These are phyloP conservation scores for Acanthurus lineatus DNA, from an alignment of 2,797 vertebrate genomes.

Conservation along the genomic window DNA sequence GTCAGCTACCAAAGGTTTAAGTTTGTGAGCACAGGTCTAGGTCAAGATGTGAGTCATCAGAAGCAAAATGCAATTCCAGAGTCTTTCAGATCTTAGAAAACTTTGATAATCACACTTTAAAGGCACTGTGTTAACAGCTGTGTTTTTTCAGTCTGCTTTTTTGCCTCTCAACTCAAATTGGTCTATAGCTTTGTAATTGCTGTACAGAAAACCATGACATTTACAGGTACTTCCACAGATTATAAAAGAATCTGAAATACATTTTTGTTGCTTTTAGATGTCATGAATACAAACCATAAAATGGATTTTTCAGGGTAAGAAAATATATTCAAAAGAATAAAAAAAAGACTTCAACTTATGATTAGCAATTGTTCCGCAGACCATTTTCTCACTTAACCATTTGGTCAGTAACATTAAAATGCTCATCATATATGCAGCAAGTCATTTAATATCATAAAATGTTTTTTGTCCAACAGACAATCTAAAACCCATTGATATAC, in stretches of 20 bases:
- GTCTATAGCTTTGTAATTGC: not conserved
- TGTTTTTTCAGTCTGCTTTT: not conserved
- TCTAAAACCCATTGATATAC: not conserved
- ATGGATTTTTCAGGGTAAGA: not conserved
- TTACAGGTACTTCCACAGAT: too few relatives aligned
- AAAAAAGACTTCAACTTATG: not conserved
- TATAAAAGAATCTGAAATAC: too few relatives aligned
- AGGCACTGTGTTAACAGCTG: not conserved
- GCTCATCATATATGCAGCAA: not conserved
- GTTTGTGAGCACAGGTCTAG: too few relatives aligned
- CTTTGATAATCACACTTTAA: not conserved
- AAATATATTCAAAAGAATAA: not conserved
- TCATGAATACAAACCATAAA: not conserved
- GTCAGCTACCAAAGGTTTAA: not conserved
- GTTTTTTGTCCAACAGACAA: not conserved
- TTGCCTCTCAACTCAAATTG: not conserved
- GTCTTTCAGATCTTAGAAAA: not conserved
- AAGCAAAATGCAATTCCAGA: not conserved
- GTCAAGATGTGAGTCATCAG: not conserved
- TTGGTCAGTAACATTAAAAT: not conserved
- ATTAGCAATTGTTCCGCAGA: not conserved
- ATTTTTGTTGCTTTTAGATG: not conserved
- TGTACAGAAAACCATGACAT: not conserved
- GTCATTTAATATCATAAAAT: not conserved
- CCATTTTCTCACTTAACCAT: not conserved